These are phyloP conservation scores for Drosophila takahashii DNA, from an alignment of 1,140 invertebrate genomes.

Conservation along the genomic window DNA sequence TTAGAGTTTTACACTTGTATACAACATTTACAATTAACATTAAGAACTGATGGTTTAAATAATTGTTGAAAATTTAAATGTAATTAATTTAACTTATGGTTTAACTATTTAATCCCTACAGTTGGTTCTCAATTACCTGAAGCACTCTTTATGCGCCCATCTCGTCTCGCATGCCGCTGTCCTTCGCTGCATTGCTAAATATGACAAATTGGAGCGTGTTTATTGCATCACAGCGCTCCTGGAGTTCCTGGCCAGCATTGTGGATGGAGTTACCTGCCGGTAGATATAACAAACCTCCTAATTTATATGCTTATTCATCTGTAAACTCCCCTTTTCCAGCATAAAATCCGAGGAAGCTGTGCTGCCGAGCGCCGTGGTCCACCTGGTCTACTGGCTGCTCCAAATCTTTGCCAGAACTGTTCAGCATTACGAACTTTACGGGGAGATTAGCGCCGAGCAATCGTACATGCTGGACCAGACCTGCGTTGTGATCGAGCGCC, in stretches of 20 bases:
- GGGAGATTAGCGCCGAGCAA: conserved; percentile 85
- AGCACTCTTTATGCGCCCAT: conserved; percentile 95
- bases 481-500: conserved; percentile 88
- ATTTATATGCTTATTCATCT: neutral
- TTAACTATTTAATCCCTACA: conserved; percentile 72
- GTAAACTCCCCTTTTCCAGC: conserved; percentile 82
- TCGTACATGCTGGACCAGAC: conserved; percentile 90
- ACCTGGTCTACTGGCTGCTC: conserved; percentile 92
- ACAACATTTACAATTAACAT: too few species aligned
- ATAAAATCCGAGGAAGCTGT: conserved; percentile 93
- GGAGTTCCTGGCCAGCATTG: conserved; percentile 93
- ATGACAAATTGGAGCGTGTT: conserved; percentile 94
- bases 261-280: conserved; percentile 87
- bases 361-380: conserved; percentile 90
- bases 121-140: conserved; percentile 95
- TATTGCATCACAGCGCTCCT: conserved; percentile 94
- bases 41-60: too few species aligned
- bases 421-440: conserved; percentile 85
- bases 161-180: conserved; percentile 96
- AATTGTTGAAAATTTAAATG: too few species aligned
- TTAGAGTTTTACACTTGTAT: too few species aligned
- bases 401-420: conserved; percentile 90
- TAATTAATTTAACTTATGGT: too few species aligned
- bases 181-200: conserved; percentile 94
- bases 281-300: conserved; percentile 19